Percentiles rank a stretch among this genome's conserved stretches.
phyloP scores from a whole-genome alignment of 2,113 vertebrate genomes.

The Malaclemys terrapin region DNA sequence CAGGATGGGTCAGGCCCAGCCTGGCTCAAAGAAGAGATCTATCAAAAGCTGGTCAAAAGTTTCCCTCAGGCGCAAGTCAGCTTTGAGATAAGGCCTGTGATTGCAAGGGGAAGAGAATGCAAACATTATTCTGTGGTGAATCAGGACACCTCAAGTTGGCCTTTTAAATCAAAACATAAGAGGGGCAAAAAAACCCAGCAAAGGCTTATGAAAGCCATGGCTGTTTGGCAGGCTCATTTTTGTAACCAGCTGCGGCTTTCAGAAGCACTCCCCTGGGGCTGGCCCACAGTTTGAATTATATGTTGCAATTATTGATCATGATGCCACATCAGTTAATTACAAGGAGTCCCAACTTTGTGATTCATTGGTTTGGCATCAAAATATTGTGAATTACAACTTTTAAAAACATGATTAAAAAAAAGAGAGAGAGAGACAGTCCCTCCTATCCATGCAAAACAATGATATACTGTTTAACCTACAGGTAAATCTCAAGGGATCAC shows the following conservation, averaged over 20 bases:
- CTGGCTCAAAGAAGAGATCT: background rate
- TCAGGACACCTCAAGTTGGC: background rate
- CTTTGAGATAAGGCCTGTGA: background rate
- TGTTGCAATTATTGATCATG: background rate
- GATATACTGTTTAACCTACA: background rate
- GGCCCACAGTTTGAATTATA: background rate
- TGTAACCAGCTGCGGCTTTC: background rate
- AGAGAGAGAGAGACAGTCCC: background rate
- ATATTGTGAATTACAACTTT: background rate
- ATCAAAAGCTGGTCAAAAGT: background rate
- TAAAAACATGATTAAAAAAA: background rate
- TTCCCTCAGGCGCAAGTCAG: background rate
- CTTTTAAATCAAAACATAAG: background rate
- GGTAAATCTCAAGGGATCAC: background rate
- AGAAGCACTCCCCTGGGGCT: background rate
- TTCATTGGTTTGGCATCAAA: background rate
- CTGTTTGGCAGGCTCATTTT: background rate
- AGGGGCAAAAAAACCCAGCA: background rate
- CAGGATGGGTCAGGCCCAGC: background rate
- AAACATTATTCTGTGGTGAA: background rate
- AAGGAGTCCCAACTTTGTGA: background rate
- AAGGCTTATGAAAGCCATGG: background rate
- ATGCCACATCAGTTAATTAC: background rate
- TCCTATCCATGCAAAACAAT: background rate
- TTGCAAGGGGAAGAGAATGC: accelerated